A percentile compares a stretch with the other conserved stretches of the same genome.
Evolutionary conservation across 2,113 vertebrate species (phyloP).

Genomic region (Sphyrna mokarran): DNA sequence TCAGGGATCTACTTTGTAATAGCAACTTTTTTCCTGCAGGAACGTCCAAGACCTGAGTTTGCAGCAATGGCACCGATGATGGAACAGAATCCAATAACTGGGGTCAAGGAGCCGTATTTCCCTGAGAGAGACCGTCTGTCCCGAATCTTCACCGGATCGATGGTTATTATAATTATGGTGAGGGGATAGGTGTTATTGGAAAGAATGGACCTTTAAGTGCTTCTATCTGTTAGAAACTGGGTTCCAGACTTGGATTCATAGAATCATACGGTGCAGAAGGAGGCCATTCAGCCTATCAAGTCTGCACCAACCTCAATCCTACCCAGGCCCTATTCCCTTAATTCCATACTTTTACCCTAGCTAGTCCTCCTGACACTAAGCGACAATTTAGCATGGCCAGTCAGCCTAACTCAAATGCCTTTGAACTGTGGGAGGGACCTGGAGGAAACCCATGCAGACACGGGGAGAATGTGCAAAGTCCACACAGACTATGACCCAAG

Average conservation of each 20-base stretch:
- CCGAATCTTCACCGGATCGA: slow-evolving; percentile 62
- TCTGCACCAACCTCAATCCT: too few species aligned
- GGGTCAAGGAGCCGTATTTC: slow-evolving; percentile 67
- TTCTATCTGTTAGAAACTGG: neutral
- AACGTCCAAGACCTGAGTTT: slow-evolving; percentile 62
- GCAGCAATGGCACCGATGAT: slow-evolving; percentile 59
- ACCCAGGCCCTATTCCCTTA: too few species aligned
- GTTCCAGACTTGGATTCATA: neutral
- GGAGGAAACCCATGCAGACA: too few species aligned
- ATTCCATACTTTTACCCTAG: too few species aligned
- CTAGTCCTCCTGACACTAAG: too few species aligned
- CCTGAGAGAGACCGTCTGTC: slow-evolving; percentile 54
- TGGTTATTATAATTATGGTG: slow-evolving; percentile 69
- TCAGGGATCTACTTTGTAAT: neutral
- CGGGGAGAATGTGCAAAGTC: too few species aligned
- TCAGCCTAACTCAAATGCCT: too few species aligned
- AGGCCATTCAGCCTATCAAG: too few species aligned
- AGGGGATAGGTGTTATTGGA: slow-evolving; percentile 39
- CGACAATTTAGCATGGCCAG: too few species aligned
- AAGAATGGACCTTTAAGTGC: neutral
- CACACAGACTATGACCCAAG: too few species aligned
- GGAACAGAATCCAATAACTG: slow-evolving; percentile 66
- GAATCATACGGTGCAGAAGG: too few species aligned
- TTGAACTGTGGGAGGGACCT: too few species aligned
- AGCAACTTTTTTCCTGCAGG: slow-evolving; percentile 42